phyloP scores from a whole-genome alignment of 92 coral and sea anemone genomes.

The Zoanthus sociatus region DNA sequence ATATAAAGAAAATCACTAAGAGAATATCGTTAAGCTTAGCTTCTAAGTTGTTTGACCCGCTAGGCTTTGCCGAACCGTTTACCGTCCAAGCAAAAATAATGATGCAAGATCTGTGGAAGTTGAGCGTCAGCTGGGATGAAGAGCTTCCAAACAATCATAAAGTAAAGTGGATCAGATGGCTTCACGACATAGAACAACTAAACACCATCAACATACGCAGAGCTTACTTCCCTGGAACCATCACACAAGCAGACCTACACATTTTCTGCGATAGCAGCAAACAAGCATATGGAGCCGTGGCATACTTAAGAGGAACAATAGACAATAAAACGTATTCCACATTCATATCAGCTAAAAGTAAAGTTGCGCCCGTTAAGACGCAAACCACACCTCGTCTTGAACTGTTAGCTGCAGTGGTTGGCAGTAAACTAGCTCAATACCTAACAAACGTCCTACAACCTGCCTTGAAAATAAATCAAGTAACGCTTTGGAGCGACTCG shows the following conservation, averaged over 20 bases:
- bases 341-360: slow-evolving; percentile 38
- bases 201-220: slow-evolving; percentile 52
- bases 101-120: slow-evolving; percentile 61
- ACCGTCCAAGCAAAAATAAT: slow-evolving; percentile 54
- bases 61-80: slow-evolving; percentile 55
- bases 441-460: slow-evolving; percentile 34
- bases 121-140: slow-evolving; percentile 55
- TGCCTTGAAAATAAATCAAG: slow-evolving; percentile 17
- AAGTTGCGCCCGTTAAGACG: slow-evolving; percentile 50
- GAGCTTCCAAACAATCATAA: slow-evolving; percentile 35
- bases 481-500: slow-evolving; percentile 59
- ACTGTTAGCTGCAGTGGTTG: slow-evolving; percentile 61
- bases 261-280: slow-evolving; percentile 52
- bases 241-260: slow-evolving; percentile 47
- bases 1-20: slow-evolving; percentile 47
- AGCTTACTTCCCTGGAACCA: slow-evolving; percentile 49
- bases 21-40: slow-evolving; percentile 52
- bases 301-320: slow-evolving; percentile 44
- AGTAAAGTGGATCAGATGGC: slow-evolving; percentile 67
- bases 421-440: slow-evolving; percentile 51
- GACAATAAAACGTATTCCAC: slow-evolving; percentile 33
- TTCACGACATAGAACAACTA: slow-evolving; percentile 54
- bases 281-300: slow-evolving; percentile 50
- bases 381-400: slow-evolving; percentile 48
- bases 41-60: slow-evolving; percentile 58